Conservation (phyloP, 2,797 vertebrate species). For the Gymnoscopelus braueri region DNA sequence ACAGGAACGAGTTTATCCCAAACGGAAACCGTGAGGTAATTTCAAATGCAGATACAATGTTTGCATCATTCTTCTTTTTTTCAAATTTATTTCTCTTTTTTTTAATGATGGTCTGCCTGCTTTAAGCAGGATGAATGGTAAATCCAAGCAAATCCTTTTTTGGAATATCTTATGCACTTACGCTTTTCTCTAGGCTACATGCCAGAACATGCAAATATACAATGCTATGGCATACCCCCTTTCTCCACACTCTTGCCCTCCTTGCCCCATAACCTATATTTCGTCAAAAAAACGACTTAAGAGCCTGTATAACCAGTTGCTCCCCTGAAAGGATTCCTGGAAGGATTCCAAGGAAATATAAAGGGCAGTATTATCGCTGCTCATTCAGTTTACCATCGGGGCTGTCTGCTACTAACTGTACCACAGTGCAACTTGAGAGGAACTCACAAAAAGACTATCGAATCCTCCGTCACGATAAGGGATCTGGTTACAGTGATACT, state of each 20-base stretch:
- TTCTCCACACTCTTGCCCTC: conserved; percentile 40
- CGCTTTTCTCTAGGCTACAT: conserved; percentile 37
- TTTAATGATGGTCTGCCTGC: conserved; percentile 40
- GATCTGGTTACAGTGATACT: conserved; percentile 61
- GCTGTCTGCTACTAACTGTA: conserved; percentile 16
- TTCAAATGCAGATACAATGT: conserved; percentile 36
- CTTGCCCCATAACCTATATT: conserved; percentile 38
- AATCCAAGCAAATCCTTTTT: conserved; percentile 26
- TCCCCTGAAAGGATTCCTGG: conserved; percentile 44
- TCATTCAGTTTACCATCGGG: conserved; percentile 38
- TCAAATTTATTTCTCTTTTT: conserved; percentile 21
- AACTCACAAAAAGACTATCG: conserved; percentile 58
- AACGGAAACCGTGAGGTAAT: conserved; percentile 39
- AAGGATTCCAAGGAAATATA: conserved; percentile 32
- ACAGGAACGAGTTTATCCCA: conserved; percentile 7
- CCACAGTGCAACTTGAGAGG: conserved; percentile 58
- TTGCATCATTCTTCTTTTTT: conserved; percentile 37
- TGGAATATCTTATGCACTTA: conserved; percentile 35
- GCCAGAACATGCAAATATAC: conserved; percentile 56
- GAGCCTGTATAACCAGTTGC: conserved; percentile 28
- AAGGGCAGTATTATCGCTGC: conserved; percentile 26
- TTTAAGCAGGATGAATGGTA: conserved; percentile 13
- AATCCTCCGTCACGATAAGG: conserved; percentile 42
- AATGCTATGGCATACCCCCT: conserved; percentile 19
- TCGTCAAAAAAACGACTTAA: conserved; percentile 38